Evolutionary conservation across 2,113 vertebrate genomes (phyloP), one percentile per base, ranked within the genome.

Genomic region (Larimichthys polyactis): DNA sequence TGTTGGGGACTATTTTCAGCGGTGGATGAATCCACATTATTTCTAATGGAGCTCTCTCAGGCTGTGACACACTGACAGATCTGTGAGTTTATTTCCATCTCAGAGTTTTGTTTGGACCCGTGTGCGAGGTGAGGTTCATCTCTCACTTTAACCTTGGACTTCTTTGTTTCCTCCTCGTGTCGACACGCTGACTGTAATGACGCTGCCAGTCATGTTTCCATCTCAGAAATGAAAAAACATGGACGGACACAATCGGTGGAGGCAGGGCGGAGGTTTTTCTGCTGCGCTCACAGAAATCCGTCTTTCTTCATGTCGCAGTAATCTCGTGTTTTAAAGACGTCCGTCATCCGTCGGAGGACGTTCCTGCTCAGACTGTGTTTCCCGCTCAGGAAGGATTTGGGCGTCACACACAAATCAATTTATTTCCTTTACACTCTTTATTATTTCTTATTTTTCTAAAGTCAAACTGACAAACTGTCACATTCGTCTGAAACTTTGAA

Each of bases 211-310:
- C 82, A 65, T 3, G 22, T 27, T n/a, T 22, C 11, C 22, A 1
- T 22, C 8, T 75, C 49, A 57, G 12, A 27, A 76, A 69, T 43
- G 11, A 3, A 44, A 51, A 69, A 27, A 49, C 74, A 57, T 9
- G 2, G 24, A 59, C 11, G 27, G 19, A 32, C 32, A 32, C 59
- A 43, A 64, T 32, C 52, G n/a, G 11, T 43, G 64, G 15, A n/a
- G 19, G 16, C 6, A 11, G 10, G 63, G 16, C 17, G n/a, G 10
- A 40, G 11, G 36, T 8, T 74, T 86, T 86, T 67, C 15, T 83
- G 83, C 79, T 77, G 80, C 59, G 43, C 5, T 75, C 72, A 85
- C 80, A 86, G 54, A 78, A 75, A 83, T 27, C 24, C 9, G 15
- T 11, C 29, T 20, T 48, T 63, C 60, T 36, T 40, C 11, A 5